phyloP scores from a whole-genome alignment of 2,888 invertebrate genomes.

The Barypeithes pellucidus region DNA sequence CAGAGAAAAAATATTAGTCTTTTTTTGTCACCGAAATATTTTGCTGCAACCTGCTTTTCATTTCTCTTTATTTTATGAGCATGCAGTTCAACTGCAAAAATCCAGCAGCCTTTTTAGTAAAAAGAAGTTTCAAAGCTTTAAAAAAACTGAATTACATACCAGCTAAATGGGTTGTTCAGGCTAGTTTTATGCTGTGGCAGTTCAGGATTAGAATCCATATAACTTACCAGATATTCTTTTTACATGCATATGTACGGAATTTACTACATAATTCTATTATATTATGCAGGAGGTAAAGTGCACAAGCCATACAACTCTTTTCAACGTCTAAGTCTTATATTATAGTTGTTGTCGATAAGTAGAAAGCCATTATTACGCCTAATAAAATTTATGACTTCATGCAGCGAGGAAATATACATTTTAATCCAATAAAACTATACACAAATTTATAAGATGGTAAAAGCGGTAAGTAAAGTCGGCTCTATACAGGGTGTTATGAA shows the following conservation, averaged over 20 bases:
- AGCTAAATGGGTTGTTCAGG: slow-evolving; percentile 11
- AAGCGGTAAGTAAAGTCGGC: no score
- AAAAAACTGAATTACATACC: slow-evolving; percentile 5
- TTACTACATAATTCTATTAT: slow-evolving; percentile 35
- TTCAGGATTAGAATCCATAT: slow-evolving; percentile 33
- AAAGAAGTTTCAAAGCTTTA: slow-evolving; percentile 1
- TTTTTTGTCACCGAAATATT: background rate
- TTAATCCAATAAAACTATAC: no score
- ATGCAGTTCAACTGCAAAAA: background rate
- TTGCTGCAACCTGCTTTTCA: background rate
- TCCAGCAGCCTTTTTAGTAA: background rate
- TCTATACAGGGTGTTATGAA: no score
- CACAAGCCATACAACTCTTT: slow-evolving; percentile 28
- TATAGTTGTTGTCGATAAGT: slow-evolving; percentile 11
- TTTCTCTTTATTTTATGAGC: background rate
- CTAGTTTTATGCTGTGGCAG: slow-evolving; percentile 15
- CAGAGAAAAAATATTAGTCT: background rate
- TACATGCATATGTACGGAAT: slow-evolving; percentile 23
- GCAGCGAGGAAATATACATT: background rate
- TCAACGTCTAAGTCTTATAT: slow-evolving; percentile 9
- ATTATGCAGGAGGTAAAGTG: slow-evolving; percentile 36
- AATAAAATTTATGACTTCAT: background rate
- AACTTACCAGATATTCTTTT: slow-evolving; percentile 25
- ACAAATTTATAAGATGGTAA: no score
- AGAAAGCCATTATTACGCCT: background rate